phyloP scores from a whole-genome alignment of 1,140 invertebrate genomes.

The Trichogramma pretiosum region DNA sequence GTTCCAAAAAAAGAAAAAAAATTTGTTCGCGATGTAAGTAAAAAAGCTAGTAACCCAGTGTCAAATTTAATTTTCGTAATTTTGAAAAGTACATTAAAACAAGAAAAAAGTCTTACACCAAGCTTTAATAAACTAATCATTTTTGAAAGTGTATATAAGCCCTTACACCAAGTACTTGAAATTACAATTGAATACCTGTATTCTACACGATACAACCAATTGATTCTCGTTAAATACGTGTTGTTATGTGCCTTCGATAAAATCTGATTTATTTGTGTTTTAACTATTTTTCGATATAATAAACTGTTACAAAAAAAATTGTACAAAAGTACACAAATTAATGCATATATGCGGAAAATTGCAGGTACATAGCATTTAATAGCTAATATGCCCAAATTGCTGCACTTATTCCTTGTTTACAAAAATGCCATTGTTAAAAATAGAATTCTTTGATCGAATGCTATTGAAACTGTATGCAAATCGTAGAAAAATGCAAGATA shows the following conservation, averaged over 20 bases:
- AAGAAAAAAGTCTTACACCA: too few relatives aligned
- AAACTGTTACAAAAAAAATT: conserved; percentile 13
- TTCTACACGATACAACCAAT: too few relatives aligned
- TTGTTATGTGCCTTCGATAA: conserved; percentile 14
- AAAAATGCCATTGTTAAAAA: background rate
- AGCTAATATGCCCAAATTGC: conserved; percentile 32
- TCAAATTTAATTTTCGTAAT: too few relatives aligned
- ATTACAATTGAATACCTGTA: too few relatives aligned
- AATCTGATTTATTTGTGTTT: background rate
- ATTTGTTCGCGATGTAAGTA: too few relatives aligned
- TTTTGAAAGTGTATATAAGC: too few relatives aligned
- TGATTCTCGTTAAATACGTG: conserved; percentile 15
- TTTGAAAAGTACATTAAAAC: too few relatives aligned
- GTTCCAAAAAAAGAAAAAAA: too few relatives aligned
- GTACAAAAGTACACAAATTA: conserved; percentile 16
- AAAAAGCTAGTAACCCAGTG: too few relatives aligned
- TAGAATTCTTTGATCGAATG: conserved; percentile 6
- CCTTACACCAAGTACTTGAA: too few relatives aligned
- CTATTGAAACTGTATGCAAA: background rate
- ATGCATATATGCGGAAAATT: conserved; percentile 1
- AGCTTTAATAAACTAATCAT: too few relatives aligned
- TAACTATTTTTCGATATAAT: conserved; percentile 2
- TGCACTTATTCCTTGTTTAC: conserved; percentile 23
- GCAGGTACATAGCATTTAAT: conserved; percentile 17
- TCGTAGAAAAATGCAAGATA: conserved; percentile 6